Conservation (phyloP, 2,888 invertebrate genomes). For the Ypsolopha sequella region DNA sequence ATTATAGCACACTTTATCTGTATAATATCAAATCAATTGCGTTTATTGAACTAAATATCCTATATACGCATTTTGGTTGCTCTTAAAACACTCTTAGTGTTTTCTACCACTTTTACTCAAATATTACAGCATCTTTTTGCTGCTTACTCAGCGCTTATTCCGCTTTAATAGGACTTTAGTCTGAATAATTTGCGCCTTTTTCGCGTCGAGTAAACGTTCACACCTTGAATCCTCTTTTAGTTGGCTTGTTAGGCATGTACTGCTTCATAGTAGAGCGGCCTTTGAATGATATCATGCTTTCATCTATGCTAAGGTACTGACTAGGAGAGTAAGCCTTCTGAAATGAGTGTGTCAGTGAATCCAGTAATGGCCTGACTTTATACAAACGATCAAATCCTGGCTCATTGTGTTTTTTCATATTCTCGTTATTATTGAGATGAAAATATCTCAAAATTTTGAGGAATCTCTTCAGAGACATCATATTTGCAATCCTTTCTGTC, state of each 20-base stretch:
- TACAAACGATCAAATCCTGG: constrained; percentile 4
- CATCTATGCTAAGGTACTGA: constrained; percentile 2
- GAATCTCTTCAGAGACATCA: constrained; percentile 4
- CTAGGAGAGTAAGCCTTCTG: neutral
- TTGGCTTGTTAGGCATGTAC: constrained; percentile 8
- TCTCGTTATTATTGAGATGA: constrained; percentile 4
- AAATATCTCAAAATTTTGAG: constrained; percentile 1
- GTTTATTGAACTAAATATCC: no score
- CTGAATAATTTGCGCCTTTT: no score
- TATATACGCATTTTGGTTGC: no score
- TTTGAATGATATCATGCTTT: constrained; percentile 7
- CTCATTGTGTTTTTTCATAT: neutral
- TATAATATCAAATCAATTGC: no score
- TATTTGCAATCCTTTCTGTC: neutral
- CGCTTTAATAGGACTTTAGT: no score
- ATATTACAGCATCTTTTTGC: no score
- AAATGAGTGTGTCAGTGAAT: neutral
- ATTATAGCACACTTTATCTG: no score
- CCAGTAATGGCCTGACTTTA: constrained; percentile 3
- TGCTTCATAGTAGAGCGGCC: constrained; percentile 7
- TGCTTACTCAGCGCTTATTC: no score
- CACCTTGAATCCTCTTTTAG: constrained; percentile 7
- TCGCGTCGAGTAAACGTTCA: no score
- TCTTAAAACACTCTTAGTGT: no score
- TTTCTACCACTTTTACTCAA: no score